phyloP scores from a whole-genome alignment of 1,140 invertebrate genomes.

The Rhyzopertha dominica region DNA sequence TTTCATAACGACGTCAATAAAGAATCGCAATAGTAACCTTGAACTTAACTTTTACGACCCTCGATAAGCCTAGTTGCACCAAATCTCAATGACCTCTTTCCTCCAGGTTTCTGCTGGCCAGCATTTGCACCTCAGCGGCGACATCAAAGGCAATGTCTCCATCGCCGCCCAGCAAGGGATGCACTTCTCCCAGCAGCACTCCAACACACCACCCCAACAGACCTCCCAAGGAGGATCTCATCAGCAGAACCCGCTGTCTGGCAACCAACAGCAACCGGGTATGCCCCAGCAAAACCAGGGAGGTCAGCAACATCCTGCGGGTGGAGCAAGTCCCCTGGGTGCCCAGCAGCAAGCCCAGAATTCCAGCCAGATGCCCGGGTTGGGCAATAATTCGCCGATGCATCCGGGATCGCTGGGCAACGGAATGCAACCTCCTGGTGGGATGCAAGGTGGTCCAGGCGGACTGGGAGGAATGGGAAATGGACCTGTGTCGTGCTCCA shows the following conservation, averaged over 20 bases:
- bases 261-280: conserved; percentile 44
- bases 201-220: conserved; percentile 34
- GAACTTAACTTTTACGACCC: too few relatives aligned
- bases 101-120: conserved; percentile 72
- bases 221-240: conserved; percentile 36
- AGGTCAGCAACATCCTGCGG: conserved; percentile 31
- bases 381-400: too few relatives aligned
- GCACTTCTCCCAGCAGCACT: conserved; percentile 62
- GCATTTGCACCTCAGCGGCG: conserved; percentile 68
- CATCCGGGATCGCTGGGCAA: conserved; percentile 21
- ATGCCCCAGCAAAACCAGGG: conserved; percentile 31
- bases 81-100: conserved; percentile 12
- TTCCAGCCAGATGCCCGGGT: too few relatives aligned
- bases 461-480: conserved; percentile 33
- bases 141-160: conserved; percentile 63
- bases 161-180: conserved; percentile 73
- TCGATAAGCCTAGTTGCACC: too few relatives aligned
- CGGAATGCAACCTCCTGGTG: conserved; percentile 6
- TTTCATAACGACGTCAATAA: too few relatives aligned
- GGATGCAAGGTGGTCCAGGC: not conserved
- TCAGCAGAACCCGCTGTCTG: conserved; percentile 38
- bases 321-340: conserved; percentile 18
- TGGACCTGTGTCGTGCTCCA: too few relatives aligned
- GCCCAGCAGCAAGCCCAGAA: conserved; percentile 23
- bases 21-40: too few relatives aligned